Evolutionary conservation across 2,113 vertebrate genomes (phyloP), one percentile per base, ranked within the genome.

Genomic region (Laterallus jamaicensis): DNA sequence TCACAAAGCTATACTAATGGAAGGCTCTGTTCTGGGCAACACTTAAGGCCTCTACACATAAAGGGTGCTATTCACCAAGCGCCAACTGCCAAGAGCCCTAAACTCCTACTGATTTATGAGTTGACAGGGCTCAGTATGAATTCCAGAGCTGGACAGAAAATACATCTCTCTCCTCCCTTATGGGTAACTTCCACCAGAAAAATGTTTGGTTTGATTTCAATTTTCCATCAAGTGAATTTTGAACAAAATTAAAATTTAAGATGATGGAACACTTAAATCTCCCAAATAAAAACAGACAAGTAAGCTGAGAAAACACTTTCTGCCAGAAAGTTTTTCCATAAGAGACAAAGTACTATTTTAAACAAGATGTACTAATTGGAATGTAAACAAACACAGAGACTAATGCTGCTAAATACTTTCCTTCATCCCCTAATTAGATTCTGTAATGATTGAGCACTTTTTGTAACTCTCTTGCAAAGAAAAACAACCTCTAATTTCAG

Each of bases 51-150:
- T 63, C 47, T 15, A 26, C 62, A 70, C 55, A 96, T 87, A 79
- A 96, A 95, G 67, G 92, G 54, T 10, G 55, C 93, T 85, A 93
- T 94, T 96, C 87, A 96, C 28, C 52, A 62, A 88, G 83, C 29
- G 75, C 91, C 93, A 96, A 93, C 80, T 84, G 88, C 83, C 77
- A 86, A 44, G 44, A 88, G 69, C 82, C 80, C 88, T 96, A 78
- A 77, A 2, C 77, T 92, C 90, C 88, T 37, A 40, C 80, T 47
- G 54, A 47, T 83, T 81, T 82, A 75, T 14, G 50, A 90, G 58
- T 16, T 64, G 73, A 93, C 77, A 95, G 76, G 83, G 69, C 82
- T 58, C 88, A 92, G 92, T 66, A 59, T 7, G 55, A 89, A 73
- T n/a, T 88, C 69, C 58, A 89, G 40, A 26, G 31, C 44, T 22